These are phyloP conservation scores for Sminthurides aquaticus DNA, from an alignment of 2,888 invertebrate genomes.

Conservation along the genomic window DNA sequence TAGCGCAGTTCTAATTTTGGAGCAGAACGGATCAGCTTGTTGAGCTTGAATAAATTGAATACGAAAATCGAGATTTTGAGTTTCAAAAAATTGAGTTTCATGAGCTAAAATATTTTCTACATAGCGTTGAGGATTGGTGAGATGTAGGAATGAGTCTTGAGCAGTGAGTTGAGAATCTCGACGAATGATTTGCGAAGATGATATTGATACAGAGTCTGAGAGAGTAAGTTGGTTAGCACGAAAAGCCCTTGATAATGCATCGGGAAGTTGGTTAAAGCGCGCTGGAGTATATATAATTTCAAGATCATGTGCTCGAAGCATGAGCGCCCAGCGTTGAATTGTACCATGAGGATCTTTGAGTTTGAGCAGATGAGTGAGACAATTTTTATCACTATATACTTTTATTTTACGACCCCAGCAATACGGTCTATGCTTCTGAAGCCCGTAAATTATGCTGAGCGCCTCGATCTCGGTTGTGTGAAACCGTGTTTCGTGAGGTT, in stretches of 20 bases:
- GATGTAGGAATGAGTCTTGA: background rate
- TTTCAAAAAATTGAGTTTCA: background rate
- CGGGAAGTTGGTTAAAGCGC: background rate
- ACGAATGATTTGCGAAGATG: background rate
- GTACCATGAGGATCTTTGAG: background rate
- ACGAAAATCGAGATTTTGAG: background rate
- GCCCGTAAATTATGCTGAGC: background rate
- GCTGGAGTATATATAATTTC: slow-evolving; percentile 2
- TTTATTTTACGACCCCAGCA: background rate
- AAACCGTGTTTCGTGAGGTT: background rate
- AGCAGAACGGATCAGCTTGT: background rate
- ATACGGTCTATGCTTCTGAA: background rate
- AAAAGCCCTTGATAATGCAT: background rate
- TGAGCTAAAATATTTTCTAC: background rate
- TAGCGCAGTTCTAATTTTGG: background rate
- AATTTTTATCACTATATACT: background rate
- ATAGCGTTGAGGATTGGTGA: background rate
- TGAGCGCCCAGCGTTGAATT: background rate
- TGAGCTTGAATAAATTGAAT: background rate
- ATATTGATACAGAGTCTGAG: background rate
- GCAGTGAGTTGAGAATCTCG: background rate
- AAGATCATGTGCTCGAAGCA: background rate
- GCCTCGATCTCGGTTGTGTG: background rate
- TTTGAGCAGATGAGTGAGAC: background rate
- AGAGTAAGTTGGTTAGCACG: background rate